Base-by-base conservation (phyloP, 35 echinoderm and acorn worm species). In the Apostichopus parvimensis region DNA sequence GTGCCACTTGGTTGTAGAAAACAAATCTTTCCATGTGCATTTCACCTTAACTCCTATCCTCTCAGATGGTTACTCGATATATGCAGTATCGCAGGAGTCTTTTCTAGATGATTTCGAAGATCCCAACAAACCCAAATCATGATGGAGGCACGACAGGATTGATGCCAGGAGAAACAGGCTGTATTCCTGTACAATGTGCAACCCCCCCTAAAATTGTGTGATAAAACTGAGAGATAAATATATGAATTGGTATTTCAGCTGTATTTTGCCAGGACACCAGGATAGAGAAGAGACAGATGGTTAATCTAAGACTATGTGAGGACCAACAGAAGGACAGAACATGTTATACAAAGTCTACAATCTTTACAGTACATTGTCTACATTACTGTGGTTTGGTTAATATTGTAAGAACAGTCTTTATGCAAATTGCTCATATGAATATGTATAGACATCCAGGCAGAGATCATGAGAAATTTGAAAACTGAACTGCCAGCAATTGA, bases 81-180 rank as follows among this genome's bases (percentile, higher is more conserved):
- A 93, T 94, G 87, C 97, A 54, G 97, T 99, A 56, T 91, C 87
- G 45, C 95, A 96, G 70, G 97, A 99, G 88, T 92, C 95, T 45
- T 99, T 99, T 82, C 81, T 99, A 78, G 97, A 99, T 66, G 93
- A 99, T 82, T 94, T 95, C 94, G 95, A 96, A 45, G 95, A 96
- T 64, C 93, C 97, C 76, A 95, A 96, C 68, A 95, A 96, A 90
- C 91, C 95, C 21, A 95, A 89, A 70, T 91, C 78, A 6, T 82
- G 82, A 91, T 61, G 59, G 59, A 82, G n/a, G 52, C 56, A 53
- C 34, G 58, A 71, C 56, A 13, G 2, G 15, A 84, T 23, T 10
- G 64, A 58, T 68, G 57, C n/a, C 28, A 88, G 61, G 18, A 52
- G 62, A 25, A 73, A 87, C 14, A 66, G 18, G 10, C 22, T 65